A percentile compares a stretch with the other conserved stretches of the same genome.
Evolutionary conservation across 2,113 vertebrate genomes (phyloP).

Genomic region (Solea senegalensis): DNA sequence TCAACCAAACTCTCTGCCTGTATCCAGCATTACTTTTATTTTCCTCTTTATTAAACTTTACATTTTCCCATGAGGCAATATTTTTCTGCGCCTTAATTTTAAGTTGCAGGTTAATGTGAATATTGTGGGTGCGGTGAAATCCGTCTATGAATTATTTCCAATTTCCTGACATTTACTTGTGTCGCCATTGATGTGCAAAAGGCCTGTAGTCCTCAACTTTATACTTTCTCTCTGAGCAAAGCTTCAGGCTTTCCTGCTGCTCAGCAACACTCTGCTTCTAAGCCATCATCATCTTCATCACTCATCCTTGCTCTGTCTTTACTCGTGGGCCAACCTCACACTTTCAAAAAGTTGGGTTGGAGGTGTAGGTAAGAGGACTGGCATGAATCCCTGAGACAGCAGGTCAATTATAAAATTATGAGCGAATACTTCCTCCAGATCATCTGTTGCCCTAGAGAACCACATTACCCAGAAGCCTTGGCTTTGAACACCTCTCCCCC

Average conservation of each 20-base stretch:
- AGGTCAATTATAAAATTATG: constrained; percentile 80
- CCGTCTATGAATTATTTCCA: no score
- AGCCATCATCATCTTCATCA: constrained; percentile 32
- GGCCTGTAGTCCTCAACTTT: constrained; percentile 3
- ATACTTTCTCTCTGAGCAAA: constrained; percentile 17
- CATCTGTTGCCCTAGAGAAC: constrained; percentile 62
- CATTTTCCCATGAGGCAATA: no score
- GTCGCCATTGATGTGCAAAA: neutral
- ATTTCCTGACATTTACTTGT: no score
- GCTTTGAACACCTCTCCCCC: constrained; percentile 78
- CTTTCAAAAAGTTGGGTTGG: constrained; percentile 69
- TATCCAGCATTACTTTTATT: no score
- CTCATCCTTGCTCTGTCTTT: constrained; percentile 28
- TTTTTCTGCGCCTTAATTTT: no score
- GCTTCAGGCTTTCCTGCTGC: constrained; percentile 2
- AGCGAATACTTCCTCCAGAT: constrained; percentile 69
- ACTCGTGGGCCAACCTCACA: constrained; percentile 21
- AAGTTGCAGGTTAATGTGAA: no score
- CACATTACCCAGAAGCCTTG: constrained; percentile 73
- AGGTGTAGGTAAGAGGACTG: constrained; percentile 65
- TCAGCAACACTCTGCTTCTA: neutral
- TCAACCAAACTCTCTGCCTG: no score
- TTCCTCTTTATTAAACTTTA: no score
- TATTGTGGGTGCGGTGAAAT: no score
- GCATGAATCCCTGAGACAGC: constrained; percentile 64